These are phyloP conservation scores for Dendrolimus kikuchii DNA, from an alignment of 1,140 invertebrate species.

Conservation along the genomic window DNA sequence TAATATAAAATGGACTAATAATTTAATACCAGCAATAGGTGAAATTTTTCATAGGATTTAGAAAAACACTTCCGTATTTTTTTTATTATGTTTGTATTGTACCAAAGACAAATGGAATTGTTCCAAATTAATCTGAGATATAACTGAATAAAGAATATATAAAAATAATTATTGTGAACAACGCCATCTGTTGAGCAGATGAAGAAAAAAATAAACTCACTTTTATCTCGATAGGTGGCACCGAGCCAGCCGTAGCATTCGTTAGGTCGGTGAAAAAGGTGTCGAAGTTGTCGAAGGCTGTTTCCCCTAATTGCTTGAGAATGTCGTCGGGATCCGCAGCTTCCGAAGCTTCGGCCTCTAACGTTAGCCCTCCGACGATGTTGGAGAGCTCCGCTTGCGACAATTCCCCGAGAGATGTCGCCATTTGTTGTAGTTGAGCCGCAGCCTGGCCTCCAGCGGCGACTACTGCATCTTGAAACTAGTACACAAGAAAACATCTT, in stretches of 20 bases:
- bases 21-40: no score
- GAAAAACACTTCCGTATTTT: no score
- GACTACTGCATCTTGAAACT: slow-evolving; percentile 65
- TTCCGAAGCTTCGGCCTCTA: slow-evolving; percentile 53
- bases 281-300: slow-evolving; percentile 73
- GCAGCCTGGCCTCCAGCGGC: slow-evolving; percentile 48
- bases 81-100: no score
- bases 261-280: slow-evolving; percentile 69
- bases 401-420: slow-evolving; percentile 73
- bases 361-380: slow-evolving; percentile 73
- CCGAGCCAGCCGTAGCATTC: slow-evolving; percentile 51
- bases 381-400: slow-evolving; percentile 79
- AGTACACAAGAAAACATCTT: not conserved
- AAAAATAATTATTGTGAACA: no score
- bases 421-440: slow-evolving; percentile 59
- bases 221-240: slow-evolving; percentile 66
- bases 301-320: slow-evolving; percentile 79
- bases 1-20: no score
- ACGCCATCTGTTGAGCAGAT: no score
- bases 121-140: no score
- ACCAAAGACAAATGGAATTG: no score
- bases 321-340: slow-evolving; percentile 80
- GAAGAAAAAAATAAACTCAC: slow-evolving; percentile 19
- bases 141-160: no score
- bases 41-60: no score